phyloP scores from a whole-genome alignment of 2,797 vertebrate species.

The Thripadectes ignobilis region DNA sequence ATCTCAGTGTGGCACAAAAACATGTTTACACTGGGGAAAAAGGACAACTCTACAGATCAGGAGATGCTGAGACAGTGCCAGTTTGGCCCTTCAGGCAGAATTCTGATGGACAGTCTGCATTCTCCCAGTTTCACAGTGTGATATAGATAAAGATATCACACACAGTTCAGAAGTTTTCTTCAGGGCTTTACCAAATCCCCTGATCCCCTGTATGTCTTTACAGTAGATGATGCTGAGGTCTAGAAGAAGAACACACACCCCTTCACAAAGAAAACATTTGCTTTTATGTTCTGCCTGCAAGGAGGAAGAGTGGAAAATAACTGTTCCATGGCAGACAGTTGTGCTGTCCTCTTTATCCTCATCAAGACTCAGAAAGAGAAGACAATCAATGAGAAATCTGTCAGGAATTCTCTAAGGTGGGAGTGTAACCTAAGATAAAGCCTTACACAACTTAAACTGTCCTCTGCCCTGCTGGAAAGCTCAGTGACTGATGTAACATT shows the following conservation, averaged over 20 bases:
- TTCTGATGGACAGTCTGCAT: background rate
- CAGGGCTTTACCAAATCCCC: background rate
- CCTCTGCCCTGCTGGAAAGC: background rate
- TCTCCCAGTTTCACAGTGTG: background rate
- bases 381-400: background rate
- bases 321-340: rapidly evolving
- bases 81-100: background rate
- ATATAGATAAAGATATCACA: background rate
- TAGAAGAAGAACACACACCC: background rate
- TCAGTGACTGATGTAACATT: rapidly evolving
- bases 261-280: background rate
- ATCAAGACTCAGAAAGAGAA: background rate
- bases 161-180: background rate
- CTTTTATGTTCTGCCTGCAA: background rate
- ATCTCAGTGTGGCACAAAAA: background rate
- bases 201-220: background rate
- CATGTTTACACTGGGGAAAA: background rate
- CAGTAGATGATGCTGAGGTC: background rate
- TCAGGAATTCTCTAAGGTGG: background rate
- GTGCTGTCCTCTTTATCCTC: background rate
- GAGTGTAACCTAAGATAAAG: background rate
- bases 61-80: background rate
- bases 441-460: background rate
- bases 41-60: background rate
- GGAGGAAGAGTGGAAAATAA: background rate